phyloP scores from a whole-genome alignment of 2,888 invertebrate genomes.

The Isoperla grammatica region DNA sequence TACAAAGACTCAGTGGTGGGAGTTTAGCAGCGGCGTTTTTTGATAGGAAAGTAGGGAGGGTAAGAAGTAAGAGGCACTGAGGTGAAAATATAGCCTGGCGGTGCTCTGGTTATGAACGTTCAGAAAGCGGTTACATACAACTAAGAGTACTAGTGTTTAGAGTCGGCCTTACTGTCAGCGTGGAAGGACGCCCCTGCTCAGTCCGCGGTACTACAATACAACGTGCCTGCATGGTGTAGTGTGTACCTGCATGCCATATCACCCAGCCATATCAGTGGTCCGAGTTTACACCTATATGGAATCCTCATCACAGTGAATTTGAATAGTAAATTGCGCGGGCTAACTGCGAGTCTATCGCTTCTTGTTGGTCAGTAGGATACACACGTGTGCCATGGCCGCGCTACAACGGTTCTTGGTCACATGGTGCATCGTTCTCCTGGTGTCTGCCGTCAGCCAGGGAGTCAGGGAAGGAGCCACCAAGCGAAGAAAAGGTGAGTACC shows the following conservation, averaged over 20 bases:
- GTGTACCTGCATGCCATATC: too few species aligned
- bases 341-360: too few species aligned
- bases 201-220: too few species aligned
- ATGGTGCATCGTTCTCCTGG: neutral
- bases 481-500: constrained; percentile 2
- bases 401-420: neutral
- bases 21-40: neutral
- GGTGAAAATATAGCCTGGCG: constrained; percentile 24
- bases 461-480: neutral
- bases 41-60: constrained; percentile 1
- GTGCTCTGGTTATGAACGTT: constrained; percentile 22
- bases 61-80: constrained; percentile 20
- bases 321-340: too few species aligned
- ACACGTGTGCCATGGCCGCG: neutral
- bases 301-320: too few species aligned
- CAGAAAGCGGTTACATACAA: neutral
- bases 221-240: too few species aligned
- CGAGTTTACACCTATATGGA: too few species aligned
- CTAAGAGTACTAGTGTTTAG: constrained; percentile 6
- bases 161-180: neutral
- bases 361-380: too few species aligned
- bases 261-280: too few species aligned
- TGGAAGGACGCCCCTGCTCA: neutral
- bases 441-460: neutral
- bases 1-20: neutral